A percentile compares a stretch with the other conserved stretches of the same genome.
These are phyloP conservation scores for Drosophila tani DNA, from an alignment of 1,140 invertebrate species.

Conservation along the genomic window DNA sequence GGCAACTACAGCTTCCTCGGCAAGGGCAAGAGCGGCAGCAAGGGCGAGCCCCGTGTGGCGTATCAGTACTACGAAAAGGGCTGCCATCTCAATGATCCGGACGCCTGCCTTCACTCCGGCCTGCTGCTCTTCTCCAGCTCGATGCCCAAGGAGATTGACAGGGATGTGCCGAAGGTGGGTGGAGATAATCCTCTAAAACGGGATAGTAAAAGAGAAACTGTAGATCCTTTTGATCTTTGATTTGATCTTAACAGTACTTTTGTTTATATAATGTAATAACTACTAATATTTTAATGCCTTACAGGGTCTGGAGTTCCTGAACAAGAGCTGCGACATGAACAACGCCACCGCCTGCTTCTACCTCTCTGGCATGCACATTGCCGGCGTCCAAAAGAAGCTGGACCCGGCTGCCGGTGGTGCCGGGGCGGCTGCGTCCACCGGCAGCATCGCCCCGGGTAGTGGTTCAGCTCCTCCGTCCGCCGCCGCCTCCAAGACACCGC, in stretches of 20 bases:
- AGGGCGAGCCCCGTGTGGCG: constrained; percentile 86
- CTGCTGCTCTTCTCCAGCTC: constrained; percentile 88
- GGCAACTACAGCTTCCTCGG: constrained; percentile 90
- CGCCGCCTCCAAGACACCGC: constrained; percentile 14
- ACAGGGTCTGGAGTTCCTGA: constrained; percentile 88
- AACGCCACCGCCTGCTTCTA: constrained; percentile 92
- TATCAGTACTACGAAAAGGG: constrained; percentile 92
- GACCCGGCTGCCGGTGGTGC: constrained; percentile 48
- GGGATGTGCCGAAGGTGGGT: constrained; percentile 86
- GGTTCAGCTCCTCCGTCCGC: background rate
- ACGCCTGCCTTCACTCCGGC: constrained; percentile 91
- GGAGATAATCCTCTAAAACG: background rate
- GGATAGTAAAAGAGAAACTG: background rate
- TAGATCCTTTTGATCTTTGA: background rate
- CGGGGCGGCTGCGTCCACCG: constrained; percentile 19
- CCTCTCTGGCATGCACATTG: constrained; percentile 91
- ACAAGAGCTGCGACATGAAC: constrained; percentile 89
- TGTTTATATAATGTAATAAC: constrained; percentile 1
- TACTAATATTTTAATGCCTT: too few species aligned
- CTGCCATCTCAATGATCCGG: constrained; percentile 89
- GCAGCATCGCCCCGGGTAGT: background rate
- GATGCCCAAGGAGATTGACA: constrained; percentile 85
- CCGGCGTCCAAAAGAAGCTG: constrained; percentile 87
- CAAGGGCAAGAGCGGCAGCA: constrained; percentile 86
- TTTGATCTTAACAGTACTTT: background rate